Evolutionary conservation across 2,797 vertebrate species (phyloP).

Genomic region (Oophaga sylvatica): DNA sequence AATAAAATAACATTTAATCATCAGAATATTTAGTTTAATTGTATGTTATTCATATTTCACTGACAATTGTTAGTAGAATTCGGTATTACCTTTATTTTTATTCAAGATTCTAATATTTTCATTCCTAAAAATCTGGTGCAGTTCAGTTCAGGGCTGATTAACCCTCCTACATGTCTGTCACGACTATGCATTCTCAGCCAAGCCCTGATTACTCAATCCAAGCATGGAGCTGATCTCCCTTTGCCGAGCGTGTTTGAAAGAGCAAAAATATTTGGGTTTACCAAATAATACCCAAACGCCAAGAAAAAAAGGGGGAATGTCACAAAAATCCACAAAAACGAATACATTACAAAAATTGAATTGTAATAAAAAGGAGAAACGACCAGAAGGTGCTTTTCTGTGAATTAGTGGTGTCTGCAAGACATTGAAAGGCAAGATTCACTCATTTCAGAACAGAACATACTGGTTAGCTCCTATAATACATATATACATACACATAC

Average conservation of each 20-base stretch:
- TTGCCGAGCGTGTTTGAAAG: constrained; percentile 57
- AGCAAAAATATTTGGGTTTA: constrained; percentile 54
- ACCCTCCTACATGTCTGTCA: not conserved
- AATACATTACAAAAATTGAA: constrained; percentile 36
- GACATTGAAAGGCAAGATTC: constrained; percentile 14
- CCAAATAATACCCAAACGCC: constrained; percentile 52
- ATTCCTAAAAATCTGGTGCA: constrained; percentile 40
- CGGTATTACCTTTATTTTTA: not conserved
- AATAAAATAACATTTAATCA: not conserved
- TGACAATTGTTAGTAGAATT: not conserved
- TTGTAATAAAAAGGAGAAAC: constrained; percentile 47
- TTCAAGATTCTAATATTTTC: not conserved
- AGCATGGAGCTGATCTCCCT: constrained; percentile 38
- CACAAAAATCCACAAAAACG: constrained; percentile 58
- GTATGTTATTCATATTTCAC: not conserved
- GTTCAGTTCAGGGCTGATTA: not conserved
- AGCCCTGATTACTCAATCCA: constrained; percentile 28
- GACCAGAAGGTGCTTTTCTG: constrained; percentile 34
- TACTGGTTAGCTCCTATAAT: not conserved
- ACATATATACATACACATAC: no score
- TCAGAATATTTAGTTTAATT: no score
- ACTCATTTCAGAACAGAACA: not conserved
- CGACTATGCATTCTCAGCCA: not conserved
- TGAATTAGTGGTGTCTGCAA: constrained; percentile 8
- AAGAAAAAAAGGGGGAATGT: constrained; percentile 47